phyloP scores from a whole-genome alignment of 2,113 vertebrate species.

The Engraulis encrasicolus region DNA sequence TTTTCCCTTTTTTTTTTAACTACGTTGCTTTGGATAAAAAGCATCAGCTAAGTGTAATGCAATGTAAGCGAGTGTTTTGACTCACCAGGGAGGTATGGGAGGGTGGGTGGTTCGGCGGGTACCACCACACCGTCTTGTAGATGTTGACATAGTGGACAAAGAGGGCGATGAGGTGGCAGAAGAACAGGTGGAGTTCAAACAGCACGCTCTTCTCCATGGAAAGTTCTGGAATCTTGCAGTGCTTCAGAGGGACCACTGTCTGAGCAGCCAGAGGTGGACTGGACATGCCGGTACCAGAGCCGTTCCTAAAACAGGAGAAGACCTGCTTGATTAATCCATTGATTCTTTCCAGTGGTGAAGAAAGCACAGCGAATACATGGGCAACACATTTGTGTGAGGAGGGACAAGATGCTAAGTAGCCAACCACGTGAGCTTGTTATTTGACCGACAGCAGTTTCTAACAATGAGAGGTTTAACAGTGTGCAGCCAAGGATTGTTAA shows the following conservation, averaged over 20 bases:
- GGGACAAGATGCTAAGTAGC: too few relatives aligned
- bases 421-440: too few relatives aligned
- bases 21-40: too few relatives aligned
- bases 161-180: constrained; percentile 94
- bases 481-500: too few relatives aligned
- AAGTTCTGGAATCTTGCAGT: constrained; percentile 95
- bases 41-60: too few relatives aligned
- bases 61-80: neutral
- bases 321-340: neutral
- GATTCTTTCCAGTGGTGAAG: neutral
- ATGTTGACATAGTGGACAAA: constrained; percentile 99
- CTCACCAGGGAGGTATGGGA: constrained; percentile 95
- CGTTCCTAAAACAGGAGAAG: constrained; percentile 77
- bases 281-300: constrained; percentile 89
- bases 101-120: constrained; percentile 91
- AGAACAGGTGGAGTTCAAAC: constrained; percentile 95
- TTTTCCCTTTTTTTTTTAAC: too few relatives aligned
- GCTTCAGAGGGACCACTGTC: constrained; percentile 91
- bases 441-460: too few relatives aligned
- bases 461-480: too few relatives aligned
- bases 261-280: constrained; percentile 93
- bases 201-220: constrained; percentile 88
- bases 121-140: constrained; percentile 99
- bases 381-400: too few relatives aligned
- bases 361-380: neutral